phyloP scores from a whole-genome alignment of 2,888 invertebrate genomes.

The Nemurella pictetii region DNA sequence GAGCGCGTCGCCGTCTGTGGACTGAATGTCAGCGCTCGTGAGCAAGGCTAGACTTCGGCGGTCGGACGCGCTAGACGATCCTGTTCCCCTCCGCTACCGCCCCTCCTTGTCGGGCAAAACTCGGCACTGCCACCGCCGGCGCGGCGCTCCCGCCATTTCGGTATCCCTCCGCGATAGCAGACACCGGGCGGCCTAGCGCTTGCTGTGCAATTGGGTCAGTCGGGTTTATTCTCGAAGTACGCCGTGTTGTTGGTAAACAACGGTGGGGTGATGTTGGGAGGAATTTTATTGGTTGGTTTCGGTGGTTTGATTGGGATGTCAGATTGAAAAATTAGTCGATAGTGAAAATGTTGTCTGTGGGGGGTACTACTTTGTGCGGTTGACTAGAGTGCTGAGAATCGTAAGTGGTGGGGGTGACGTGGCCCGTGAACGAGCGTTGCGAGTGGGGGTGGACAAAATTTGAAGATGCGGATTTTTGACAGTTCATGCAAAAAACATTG shows the following conservation, averaged over 20 bases:
- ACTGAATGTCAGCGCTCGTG: conserved; percentile 8
- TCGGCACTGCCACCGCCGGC: background rate
- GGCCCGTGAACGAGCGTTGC: conserved; percentile 14
- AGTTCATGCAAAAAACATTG: background rate
- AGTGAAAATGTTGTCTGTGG: background rate
- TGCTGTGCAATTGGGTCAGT: background rate
- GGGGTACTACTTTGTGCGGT: background rate
- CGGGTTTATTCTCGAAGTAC: background rate
- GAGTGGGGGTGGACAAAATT: conserved; percentile 8
- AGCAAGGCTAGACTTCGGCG: background rate
- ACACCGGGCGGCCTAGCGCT: background rate
- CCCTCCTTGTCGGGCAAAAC: too few species aligned
- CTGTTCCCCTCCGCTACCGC: too few species aligned
- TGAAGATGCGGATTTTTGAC: background rate
- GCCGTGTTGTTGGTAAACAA: background rate
- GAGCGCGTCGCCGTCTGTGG: background rate
- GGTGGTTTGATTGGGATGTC: background rate
- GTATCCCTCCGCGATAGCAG: conserved; percentile 9
- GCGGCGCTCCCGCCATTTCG: background rate
- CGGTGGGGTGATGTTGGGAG: background rate
- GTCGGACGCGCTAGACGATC: background rate
- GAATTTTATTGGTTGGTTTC: background rate
- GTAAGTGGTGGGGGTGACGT: conserved; percentile 4
- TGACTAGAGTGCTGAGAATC: background rate
- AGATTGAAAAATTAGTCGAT: background rate